Conservation (phyloP, 2,797 vertebrate genomes). For the Tragelaphus oryx region DNA sequence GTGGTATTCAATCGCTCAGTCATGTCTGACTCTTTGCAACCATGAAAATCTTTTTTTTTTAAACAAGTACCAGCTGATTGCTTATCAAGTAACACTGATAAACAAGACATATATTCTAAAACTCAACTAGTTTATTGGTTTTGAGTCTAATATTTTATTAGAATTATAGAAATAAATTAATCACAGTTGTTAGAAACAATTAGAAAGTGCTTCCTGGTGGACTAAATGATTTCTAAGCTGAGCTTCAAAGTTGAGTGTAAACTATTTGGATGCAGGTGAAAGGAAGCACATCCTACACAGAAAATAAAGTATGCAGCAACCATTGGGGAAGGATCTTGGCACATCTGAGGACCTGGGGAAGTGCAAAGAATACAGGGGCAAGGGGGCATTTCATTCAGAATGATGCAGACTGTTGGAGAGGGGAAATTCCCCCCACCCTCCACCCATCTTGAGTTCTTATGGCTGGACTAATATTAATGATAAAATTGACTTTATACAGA, state of each 20-base stretch:
- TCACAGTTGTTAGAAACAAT: too few species aligned
- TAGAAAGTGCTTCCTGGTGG: background rate
- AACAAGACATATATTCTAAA: background rate
- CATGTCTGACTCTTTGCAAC: background rate
- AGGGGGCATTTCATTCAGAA: too few species aligned
- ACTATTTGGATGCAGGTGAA: background rate
- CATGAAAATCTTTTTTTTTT: background rate
- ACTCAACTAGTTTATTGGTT: background rate
- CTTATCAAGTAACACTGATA: background rate
- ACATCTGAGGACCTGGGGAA: background rate
- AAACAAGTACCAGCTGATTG: background rate
- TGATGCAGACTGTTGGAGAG: background rate
- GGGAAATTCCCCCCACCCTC: background rate
- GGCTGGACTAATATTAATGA: background rate
- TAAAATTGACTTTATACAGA: background rate
- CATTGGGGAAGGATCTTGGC: background rate
- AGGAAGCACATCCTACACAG: background rate
- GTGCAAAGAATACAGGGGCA: too few species aligned
- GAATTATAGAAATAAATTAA: background rate
- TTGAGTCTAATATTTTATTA: background rate
- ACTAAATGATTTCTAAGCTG: background rate
- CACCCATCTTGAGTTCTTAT: background rate
- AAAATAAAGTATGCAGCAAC: too few species aligned
- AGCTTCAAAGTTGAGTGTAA: background rate
- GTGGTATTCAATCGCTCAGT: fast-evolving